A percentile compares a stretch with the other conserved stretches of the same genome.
Evolutionary conservation across 2,113 vertebrate species (phyloP).

Genomic region (Lepidothrix coronata): DNA sequence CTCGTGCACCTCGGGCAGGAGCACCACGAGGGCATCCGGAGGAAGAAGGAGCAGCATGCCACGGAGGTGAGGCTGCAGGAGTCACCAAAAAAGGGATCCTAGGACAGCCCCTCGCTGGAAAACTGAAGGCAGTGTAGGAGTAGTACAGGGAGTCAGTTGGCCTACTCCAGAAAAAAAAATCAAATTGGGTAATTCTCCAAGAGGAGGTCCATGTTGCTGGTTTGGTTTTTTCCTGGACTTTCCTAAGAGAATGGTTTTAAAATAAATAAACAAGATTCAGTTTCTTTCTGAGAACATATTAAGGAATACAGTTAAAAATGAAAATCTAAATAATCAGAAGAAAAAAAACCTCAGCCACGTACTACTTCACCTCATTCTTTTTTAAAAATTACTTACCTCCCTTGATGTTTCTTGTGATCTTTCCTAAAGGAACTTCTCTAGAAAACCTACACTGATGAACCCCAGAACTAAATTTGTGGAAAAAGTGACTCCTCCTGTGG

Average conservation of each 20-base stretch:
- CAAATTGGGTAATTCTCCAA: slow-evolving; percentile 74
- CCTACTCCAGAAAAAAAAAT: slow-evolving; percentile 57
- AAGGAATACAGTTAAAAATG: background rate
- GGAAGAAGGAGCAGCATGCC: slow-evolving; percentile 85
- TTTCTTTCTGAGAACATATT: background rate
- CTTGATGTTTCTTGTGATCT: background rate
- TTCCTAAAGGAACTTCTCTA: background rate
- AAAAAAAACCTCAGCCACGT: background rate
- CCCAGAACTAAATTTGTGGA: background rate
- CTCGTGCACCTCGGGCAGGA: slow-evolving; percentile 79
- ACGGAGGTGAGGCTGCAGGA: slow-evolving; percentile 75
- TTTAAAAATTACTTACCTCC: background rate
- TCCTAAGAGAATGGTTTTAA: slow-evolving; percentile 70
- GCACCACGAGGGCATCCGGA: slow-evolving; percentile 76
- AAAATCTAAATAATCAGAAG: background rate
- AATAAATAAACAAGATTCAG: background rate
- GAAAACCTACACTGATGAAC: background rate
- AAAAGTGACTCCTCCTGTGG: background rate
- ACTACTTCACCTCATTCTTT: background rate
- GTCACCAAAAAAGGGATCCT: background rate
- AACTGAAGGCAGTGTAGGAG: slow-evolving; percentile 52
- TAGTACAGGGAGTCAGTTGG: slow-evolving; percentile 61
- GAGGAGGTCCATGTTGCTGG: slow-evolving; percentile 24
- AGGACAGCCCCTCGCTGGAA: background rate
- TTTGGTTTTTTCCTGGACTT: slow-evolving; percentile 42